Evolutionary conservation across 2,888 invertebrate genomes (phyloP).

Genomic region (Anarsia innoxiella): DNA sequence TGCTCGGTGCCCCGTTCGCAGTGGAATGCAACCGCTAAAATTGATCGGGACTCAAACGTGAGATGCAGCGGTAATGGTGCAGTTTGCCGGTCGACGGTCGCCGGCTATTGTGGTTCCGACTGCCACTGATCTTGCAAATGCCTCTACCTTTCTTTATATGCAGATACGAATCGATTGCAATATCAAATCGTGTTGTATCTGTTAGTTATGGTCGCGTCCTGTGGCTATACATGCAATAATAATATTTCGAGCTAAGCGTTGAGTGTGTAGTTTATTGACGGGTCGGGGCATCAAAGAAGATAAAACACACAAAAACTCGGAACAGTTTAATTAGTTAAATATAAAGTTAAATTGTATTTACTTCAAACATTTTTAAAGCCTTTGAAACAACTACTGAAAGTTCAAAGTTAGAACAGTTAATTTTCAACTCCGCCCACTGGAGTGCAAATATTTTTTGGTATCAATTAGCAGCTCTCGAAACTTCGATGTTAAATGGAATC

Average conservation of each 20-base stretch:
- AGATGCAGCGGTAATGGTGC: constrained; percentile 56
- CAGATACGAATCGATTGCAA: constrained; percentile 4
- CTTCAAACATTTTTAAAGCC: no score
- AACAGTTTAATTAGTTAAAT: no score
- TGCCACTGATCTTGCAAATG: constrained; percentile 1
- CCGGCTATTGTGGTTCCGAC: constrained; percentile 21
- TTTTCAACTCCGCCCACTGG: not conserved
- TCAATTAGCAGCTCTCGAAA: constrained; percentile 3
- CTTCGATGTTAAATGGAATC: constrained; percentile 2
- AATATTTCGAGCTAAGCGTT: no score
- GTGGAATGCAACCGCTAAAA: constrained; percentile 74
- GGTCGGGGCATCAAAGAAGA: no score
- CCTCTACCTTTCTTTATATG: constrained; percentile 7
- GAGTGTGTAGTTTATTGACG: no score
- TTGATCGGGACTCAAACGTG: constrained; percentile 73
- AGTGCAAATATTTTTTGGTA: constrained; percentile 7
- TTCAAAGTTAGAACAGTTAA: no score
- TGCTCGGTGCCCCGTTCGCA: constrained; percentile 58
- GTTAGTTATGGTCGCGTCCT: no score
- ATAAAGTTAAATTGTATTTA: no score
- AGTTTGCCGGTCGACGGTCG: no score
- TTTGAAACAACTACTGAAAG: no score
- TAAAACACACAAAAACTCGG: no score
- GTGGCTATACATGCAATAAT: no score
- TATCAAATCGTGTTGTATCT: constrained; percentile 1